Conservation (phyloP, 2,113 vertebrate genomes). For the Brachirus orientalis region DNA sequence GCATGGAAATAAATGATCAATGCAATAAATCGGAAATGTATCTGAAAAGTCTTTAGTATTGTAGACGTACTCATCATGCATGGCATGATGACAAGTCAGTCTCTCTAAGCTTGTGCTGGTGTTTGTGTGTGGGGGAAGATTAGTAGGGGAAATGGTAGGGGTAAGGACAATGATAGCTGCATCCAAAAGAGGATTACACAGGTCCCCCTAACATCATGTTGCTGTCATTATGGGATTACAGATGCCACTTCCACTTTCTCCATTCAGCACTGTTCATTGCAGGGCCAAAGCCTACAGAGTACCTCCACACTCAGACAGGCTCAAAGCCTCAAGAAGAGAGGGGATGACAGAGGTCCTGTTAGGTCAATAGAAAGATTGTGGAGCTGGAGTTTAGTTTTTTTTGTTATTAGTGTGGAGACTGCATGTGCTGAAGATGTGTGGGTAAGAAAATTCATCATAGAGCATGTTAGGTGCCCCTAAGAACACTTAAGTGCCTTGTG, state of each 20-base stretch:
- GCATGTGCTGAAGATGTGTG: not conserved
- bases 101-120: too few relatives aligned
- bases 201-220: slow-evolving; percentile 67
- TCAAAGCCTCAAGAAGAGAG: slow-evolving; percentile 8
- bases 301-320: slow-evolving; percentile 22
- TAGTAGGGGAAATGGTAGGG: slow-evolving; percentile 65
- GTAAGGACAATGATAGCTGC: slow-evolving; percentile 67
- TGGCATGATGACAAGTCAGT: too few relatives aligned
- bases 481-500: not conserved
- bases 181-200: slow-evolving; percentile 79
- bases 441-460: not conserved
- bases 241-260: slow-evolving; percentile 62
- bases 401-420: slow-evolving; percentile 21
- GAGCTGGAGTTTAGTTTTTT: slow-evolving; percentile 13
- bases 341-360: not conserved
- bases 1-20: too few relatives aligned
- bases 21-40: too few relatives aligned
- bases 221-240: slow-evolving; percentile 79
- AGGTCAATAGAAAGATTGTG: slow-evolving; percentile 22
- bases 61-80: too few relatives aligned
- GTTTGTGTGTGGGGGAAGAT: slow-evolving; percentile 43
- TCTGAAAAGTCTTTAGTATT: too few relatives aligned
- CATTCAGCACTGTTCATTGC: slow-evolving; percentile 35
- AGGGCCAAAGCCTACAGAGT: slow-evolving; percentile 47
- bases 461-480: not conserved